Evolutionary conservation across 2,797 vertebrate genomes (phyloP).

Genomic region (Myoxocephalus aenaeus): DNA sequence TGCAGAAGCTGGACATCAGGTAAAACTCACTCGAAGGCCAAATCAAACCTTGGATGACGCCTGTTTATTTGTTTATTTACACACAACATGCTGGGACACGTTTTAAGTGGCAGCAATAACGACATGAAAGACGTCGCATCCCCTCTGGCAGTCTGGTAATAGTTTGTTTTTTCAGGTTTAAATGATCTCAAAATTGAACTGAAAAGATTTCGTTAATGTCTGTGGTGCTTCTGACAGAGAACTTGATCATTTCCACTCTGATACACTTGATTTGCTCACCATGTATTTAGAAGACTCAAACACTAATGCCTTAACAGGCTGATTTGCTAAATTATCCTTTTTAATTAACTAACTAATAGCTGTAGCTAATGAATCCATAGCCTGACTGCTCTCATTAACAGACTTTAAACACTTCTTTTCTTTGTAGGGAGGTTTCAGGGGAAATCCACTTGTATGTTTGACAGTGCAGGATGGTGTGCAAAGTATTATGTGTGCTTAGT

Average conservation of each 20-base stretch:
- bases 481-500: not conserved
- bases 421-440: not conserved
- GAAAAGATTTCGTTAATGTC: conserved; percentile 7
- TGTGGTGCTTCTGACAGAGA: not conserved
- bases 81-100: not conserved
- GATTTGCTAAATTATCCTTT: conserved; percentile 45
- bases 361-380: conserved; percentile 33
- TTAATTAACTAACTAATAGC: conserved; percentile 46
- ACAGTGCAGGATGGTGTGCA: not conserved
- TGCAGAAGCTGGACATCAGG: not conserved
- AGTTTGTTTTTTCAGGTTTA: conserved; percentile 4
- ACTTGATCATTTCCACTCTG: conserved; percentile 13
- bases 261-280: not conserved
- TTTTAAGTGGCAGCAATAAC: conserved; percentile 7
- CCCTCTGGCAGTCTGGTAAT: conserved; percentile 1
- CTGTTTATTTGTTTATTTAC: not conserved
- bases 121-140: not conserved
- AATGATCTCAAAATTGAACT: not conserved
- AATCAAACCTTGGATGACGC: not conserved
- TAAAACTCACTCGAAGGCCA: not conserved
- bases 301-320: conserved; percentile 18
- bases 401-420: not conserved
- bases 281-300: not conserved
- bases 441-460: not conserved
- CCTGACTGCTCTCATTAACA: conserved; percentile 11